Base-by-base conservation (phyloP, 1,140 invertebrate genomes). In the Linepithema humile region DNA sequence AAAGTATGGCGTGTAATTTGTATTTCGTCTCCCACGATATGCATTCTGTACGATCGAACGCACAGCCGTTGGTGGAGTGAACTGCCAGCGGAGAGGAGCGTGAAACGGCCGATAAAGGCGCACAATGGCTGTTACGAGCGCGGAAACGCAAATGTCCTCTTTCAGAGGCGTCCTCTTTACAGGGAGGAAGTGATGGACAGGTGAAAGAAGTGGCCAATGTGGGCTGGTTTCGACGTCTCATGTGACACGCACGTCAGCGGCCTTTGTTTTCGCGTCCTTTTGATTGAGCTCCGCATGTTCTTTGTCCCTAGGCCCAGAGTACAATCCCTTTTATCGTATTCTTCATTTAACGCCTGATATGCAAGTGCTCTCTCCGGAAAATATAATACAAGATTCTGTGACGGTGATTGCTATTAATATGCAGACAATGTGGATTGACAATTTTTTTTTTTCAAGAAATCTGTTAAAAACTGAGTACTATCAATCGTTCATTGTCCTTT, bases 161-260 rank as follows among this genome's bases (percentile, higher is more conserved):
- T 89, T 90, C 83, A 89, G 74, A 89, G 84, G 91, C 90, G 87
- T 91, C 88, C 87, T 91, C 89, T 90, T 89, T 91, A 12, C 15
- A 89, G 80, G 87, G 67, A 88, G 90, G 86, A 89, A 88, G 88
- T 94, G 94, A 94, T 93, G 89, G 94, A 94, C 94, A 92, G 91
- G 88, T 94, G 92, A 94, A 94, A 93, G 94, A 94, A 94, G 94
- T 94, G 94, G 94, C 94, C 93, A 94, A 94, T 94, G 91, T 94
- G 94, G 94, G 94, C 87, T 91, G 94, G 91, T 93, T 93, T 93
- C 93, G 90, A 90, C 92, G 92, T 94, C 93, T 94, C 94, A 88
- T 91, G 92, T 94, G 94, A 94, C 94, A 94, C 88, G 89, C 91
- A 90, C 90, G 91, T 91, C 92, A 90, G 83, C 38, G 82, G 84